These are phyloP conservation scores for Porites divaricata DNA, from an alignment of 92 coral and sea anemone genomes.

Conservation along the genomic window DNA sequence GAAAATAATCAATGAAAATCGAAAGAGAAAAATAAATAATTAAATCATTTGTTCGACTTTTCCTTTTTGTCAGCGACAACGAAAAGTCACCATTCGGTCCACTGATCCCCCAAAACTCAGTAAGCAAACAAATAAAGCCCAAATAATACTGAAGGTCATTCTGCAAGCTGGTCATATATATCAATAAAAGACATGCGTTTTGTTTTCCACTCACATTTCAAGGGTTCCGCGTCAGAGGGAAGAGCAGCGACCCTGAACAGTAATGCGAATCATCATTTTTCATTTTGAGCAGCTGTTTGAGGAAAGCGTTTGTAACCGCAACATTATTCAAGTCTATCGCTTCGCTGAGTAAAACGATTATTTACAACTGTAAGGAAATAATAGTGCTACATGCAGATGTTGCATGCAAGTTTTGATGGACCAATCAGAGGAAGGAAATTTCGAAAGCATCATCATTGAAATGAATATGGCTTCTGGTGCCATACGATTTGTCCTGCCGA, in stretches of 20 bases:
- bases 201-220: background rate
- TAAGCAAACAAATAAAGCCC: no score
- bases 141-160: no score
- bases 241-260: no score
- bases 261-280: background rate
- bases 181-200: no score
- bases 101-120: no score
- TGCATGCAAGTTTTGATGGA: background rate
- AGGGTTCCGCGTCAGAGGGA: background rate
- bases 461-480: conserved; percentile 16
- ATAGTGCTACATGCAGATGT: conserved; percentile 17
- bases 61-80: no score
- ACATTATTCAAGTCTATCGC: background rate
- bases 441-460: background rate
- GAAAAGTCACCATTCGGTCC: no score
- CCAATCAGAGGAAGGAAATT: conserved; percentile 16
- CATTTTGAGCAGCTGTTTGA: background rate
- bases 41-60: no score
- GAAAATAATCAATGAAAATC: no score
- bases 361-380: conserved; percentile 20
- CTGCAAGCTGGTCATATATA: no score
- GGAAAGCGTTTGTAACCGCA: background rate
- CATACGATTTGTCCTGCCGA: background rate
- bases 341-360: background rate
- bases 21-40: no score